Base-by-base conservation (phyloP, 2,888 invertebrate species). In the Cryptocephalus primarius region DNA sequence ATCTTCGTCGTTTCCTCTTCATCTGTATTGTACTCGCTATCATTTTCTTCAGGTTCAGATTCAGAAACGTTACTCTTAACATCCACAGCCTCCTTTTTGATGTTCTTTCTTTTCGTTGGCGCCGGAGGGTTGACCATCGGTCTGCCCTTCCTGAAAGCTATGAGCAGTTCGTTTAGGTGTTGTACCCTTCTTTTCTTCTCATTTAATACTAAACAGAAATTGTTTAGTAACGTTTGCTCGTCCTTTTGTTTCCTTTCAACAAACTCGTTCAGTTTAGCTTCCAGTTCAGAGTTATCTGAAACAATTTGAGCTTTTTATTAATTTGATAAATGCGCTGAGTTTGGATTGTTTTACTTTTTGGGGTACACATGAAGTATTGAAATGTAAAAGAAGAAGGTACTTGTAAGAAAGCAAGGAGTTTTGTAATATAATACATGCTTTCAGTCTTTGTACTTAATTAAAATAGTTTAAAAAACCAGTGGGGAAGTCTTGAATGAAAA, bases 161-260 rank as follows among this genome's bases (percentile, higher is more conserved):
- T 55, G 45, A 69, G 49, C n/a, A 63, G 51, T 51, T 68, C 64
- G 45, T 58, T 64, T 39, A 67, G 54, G 53, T 65, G 63, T 46
- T 64, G 63, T 48, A 68, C 68, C 39, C 61, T 55, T 22, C 54
- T 57, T 50, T 68, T 68, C 46, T 69, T 69, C 50, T 67, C 67
- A 55, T 68, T 68, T 51, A 69, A 50, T 33, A 65, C 40, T 43
- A 60, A 50, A 31, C 63, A 47, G 57, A 68, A 68, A 32, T 58
- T 61, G 42, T 60, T 62, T 11, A 60, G 62, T 46, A 66, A 55
- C 47, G 60, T 54, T 43, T 59, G 46, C 43, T 67, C 66, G 41
- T 60, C 57, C 11, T 40, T n/a, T 42, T 55, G 46, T 48, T 58
- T 63, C 45, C 55, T 52, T 32, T 53, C 48, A 11, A 61, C 40